phyloP scores from a whole-genome alignment of 2,797 vertebrate species.

The Cirrhinus mrigala region DNA sequence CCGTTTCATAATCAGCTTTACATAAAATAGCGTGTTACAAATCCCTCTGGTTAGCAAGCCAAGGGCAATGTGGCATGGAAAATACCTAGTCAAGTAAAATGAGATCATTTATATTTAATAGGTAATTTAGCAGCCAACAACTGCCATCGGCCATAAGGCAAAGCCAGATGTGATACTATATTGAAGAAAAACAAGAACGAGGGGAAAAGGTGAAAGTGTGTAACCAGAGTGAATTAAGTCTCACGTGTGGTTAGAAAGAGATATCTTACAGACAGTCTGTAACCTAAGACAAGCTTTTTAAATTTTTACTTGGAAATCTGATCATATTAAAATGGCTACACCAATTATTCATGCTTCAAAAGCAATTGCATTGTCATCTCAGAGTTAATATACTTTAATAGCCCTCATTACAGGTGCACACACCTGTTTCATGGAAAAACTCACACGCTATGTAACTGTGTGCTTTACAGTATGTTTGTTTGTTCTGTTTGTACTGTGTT shows the following conservation, averaged over 20 bases:
- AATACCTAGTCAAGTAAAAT: neutral
- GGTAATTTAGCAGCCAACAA: neutral
- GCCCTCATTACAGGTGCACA: neutral
- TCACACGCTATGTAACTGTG: neutral
- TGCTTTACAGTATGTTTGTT: neutral
- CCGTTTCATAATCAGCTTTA: neutral
- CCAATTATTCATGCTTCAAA: slow-evolving; percentile 25
- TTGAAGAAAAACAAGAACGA: neutral
- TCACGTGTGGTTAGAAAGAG: slow-evolving; percentile 47
- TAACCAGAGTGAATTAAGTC: slow-evolving; percentile 44
- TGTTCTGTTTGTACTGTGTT: neutral
- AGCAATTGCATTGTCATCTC: slow-evolving; percentile 5
- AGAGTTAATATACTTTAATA: slow-evolving; percentile 21
- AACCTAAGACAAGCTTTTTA: slow-evolving; percentile 48
- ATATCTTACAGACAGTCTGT: slow-evolving; percentile 45
- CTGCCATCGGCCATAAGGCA: neutral
- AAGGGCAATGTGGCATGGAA: neutral
- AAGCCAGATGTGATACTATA: neutral
- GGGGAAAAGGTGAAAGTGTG: slow-evolving; percentile 37
- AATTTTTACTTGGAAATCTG: slow-evolving; percentile 54
- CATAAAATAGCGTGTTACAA: neutral
- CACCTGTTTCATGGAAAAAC: neutral
- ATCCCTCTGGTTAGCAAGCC: neutral
- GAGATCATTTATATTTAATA: slow-evolving; percentile 12
- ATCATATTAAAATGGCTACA: slow-evolving; percentile 55